A percentile compares a stretch with the other conserved stretches of the same genome.
These are phyloP conservation scores for Setipinna tenuifilis DNA, from an alignment of 2,797 vertebrate species.

Conservation along the genomic window DNA sequence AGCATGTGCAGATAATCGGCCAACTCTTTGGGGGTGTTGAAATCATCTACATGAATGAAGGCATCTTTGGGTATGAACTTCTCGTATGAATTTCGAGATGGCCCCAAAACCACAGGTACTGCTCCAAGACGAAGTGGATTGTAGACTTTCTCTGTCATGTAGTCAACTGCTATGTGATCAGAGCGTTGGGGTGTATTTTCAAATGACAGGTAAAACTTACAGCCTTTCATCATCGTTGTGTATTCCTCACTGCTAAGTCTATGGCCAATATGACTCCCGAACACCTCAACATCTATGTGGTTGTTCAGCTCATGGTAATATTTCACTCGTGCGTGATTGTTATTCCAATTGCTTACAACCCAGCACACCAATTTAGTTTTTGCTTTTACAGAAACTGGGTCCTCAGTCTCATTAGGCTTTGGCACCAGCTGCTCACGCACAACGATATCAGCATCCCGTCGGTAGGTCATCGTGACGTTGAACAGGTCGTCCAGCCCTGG, in stretches of 20 bases:
- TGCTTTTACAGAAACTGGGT: constrained; percentile 36
- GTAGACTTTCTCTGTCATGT: constrained; percentile 43
- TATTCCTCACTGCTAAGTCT: background rate
- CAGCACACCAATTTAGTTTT: constrained; percentile 44
- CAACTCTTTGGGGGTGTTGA: constrained; percentile 34
- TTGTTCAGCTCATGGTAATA: constrained; percentile 34
- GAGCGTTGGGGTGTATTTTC: constrained; percentile 29
- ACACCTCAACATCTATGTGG: background rate
- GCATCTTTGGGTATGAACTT: constrained; percentile 28
- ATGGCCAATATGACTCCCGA: background rate
- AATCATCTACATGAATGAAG: constrained; percentile 45
- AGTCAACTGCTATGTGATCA: constrained; percentile 10
- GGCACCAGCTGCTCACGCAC: constrained; percentile 36
- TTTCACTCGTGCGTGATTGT: constrained; percentile 1
- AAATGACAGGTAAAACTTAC: constrained; percentile 45
- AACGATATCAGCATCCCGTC: constrained; percentile 32
- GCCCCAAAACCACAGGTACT: constrained; percentile 37
- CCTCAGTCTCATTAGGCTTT: constrained; percentile 44
- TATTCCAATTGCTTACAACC: constrained; percentile 46
- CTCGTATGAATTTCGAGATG: constrained; percentile 33
- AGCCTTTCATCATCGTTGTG: constrained; percentile 18
- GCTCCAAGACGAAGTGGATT: constrained; percentile 34
- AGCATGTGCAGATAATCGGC: constrained; percentile 26
- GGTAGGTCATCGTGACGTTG: constrained; percentile 43
- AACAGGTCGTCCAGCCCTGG: constrained; percentile 35